These are phyloP conservation scores for Lagodon rhomboides DNA, from an alignment of 2,797 vertebrate species.

Conservation along the genomic window DNA sequence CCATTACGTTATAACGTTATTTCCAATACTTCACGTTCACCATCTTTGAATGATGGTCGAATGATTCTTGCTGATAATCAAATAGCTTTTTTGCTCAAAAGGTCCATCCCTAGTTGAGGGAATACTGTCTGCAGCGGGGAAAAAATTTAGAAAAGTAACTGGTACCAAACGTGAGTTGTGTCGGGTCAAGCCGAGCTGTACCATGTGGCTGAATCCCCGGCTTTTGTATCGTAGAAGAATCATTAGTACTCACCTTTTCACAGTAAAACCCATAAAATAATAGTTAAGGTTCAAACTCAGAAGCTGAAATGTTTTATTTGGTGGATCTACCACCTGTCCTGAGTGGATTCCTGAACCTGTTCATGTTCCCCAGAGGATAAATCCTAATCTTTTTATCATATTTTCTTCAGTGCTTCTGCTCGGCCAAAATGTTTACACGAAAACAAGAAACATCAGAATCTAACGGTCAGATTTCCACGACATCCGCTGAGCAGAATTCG, in stretches of 20 bases:
- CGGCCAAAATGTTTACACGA: background rate
- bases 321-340: too few species aligned
- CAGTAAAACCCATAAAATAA: background rate
- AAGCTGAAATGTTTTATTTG: background rate
- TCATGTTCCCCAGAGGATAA: background rate
- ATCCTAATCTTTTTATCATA: background rate
- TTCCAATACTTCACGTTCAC: too few species aligned
- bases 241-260: slow-evolving; percentile 5
- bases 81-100: too few species aligned
- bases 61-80: too few species aligned
- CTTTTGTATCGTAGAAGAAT: background rate
- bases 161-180: too few species aligned
- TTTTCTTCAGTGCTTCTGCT: background rate
- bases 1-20: too few species aligned
- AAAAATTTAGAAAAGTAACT: too few species aligned
- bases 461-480: background rate
- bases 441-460: background rate
- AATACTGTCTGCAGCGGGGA: too few species aligned
- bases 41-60: too few species aligned
- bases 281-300: background rate
- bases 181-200: too few species aligned
- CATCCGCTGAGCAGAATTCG: slow-evolving; percentile 18
- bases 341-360: background rate
- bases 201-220: too few species aligned
- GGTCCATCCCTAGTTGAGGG: too few species aligned